phyloP scores from a whole-genome alignment of 2,797 vertebrate species.

The Dromococcyx pavoninus region DNA sequence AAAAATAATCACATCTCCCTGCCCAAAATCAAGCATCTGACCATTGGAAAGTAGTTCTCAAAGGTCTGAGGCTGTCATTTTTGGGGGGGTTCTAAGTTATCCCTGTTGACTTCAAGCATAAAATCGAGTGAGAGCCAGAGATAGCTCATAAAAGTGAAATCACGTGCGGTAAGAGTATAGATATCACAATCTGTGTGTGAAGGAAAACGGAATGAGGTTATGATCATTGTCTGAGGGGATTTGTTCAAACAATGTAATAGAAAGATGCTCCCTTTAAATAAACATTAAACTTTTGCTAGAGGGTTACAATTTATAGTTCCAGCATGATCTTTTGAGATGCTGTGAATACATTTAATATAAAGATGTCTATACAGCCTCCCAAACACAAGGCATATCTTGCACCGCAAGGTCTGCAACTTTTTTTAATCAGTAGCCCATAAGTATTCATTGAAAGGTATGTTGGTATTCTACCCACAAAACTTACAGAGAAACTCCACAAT shows the following conservation, averaged over 20 bases:
- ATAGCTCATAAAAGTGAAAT: constrained; percentile 25
- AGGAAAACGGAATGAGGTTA: constrained; percentile 21
- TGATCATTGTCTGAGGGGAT: constrained; percentile 59
- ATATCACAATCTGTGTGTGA: constrained; percentile 14
- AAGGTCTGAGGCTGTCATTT: background rate
- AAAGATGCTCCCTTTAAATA: constrained; percentile 54
- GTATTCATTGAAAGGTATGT: constrained; percentile 62
- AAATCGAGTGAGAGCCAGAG: constrained; percentile 35
- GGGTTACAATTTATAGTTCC: constrained; percentile 30
- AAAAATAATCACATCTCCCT: background rate
- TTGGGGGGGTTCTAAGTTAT: background rate
- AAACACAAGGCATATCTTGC: constrained; percentile 52
- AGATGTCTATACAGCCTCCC: constrained; percentile 67
- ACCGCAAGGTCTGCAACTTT: constrained; percentile 41
- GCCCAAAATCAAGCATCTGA: background rate
- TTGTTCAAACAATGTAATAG: constrained; percentile 63
- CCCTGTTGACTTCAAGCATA: constrained; percentile 1
- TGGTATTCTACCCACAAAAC: constrained; percentile 15
- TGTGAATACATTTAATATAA: constrained; percentile 64
- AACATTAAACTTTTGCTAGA: constrained; percentile 60
- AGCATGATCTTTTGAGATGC: constrained; percentile 58
- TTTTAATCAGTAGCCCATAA: constrained; percentile 64
- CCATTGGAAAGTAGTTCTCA: background rate
- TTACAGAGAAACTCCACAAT: background rate
- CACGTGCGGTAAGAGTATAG: constrained; percentile 2